Evolutionary conservation across 2,113 vertebrate genomes (phyloP).

Genomic region (Trichomycterus rosablanca): DNA sequence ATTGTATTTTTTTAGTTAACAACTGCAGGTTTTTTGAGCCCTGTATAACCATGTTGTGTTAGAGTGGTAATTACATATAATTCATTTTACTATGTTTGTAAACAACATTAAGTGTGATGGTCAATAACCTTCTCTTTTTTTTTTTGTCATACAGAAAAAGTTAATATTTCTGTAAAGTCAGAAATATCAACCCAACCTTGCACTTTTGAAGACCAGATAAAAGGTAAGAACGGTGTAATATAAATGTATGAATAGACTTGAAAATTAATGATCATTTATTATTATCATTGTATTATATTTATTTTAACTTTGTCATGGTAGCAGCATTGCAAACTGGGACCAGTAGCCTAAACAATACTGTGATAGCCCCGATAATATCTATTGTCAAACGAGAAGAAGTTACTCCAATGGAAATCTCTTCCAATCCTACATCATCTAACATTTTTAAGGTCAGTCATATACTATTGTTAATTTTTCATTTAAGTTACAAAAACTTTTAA

Average conservation of each 20-base stretch:
- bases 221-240: too few species aligned
- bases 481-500: neutral
- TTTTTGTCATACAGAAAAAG: slow-evolving; percentile 63
- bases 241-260: too few species aligned
- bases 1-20: too few species aligned
- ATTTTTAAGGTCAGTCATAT: slow-evolving; percentile 74
- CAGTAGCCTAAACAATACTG: slow-evolving; percentile 64
- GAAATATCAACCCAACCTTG: slow-evolving; percentile 84
- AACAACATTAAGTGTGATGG: too few species aligned
- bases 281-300: too few species aligned
- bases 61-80: too few species aligned
- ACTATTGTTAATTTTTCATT: neutral
- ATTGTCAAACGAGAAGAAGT: slow-evolving; percentile 88
- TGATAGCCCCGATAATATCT: slow-evolving; percentile 76
- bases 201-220: slow-evolving; percentile 88
- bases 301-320: too few species aligned
- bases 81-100: too few species aligned
- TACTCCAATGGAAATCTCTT: slow-evolving; percentile 93
- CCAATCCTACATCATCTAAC: slow-evolving; percentile 72
- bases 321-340: slow-evolving; percentile 61
- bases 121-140: too few species aligned
- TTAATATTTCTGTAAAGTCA: slow-evolving; percentile 83
- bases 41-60: too few species aligned
- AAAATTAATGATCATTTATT: too few species aligned
- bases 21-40: too few species aligned